Evolutionary conservation across 2,797 vertebrate genomes (phyloP).

Genomic region (Ataeniobius toweri): DNA sequence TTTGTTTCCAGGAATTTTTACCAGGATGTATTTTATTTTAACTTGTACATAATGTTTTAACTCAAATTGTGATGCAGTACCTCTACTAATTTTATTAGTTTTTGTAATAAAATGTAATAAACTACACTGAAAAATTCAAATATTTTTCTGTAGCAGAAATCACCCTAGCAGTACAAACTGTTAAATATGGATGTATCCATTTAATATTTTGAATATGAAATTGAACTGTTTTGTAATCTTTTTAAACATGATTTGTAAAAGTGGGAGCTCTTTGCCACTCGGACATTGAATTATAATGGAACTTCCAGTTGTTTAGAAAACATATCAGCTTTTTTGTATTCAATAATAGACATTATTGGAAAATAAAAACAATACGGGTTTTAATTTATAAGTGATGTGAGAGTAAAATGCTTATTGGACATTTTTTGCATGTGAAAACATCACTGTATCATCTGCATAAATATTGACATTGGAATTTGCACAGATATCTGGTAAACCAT

Average conservation of each 20-base stretch:
- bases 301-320: too few species aligned
- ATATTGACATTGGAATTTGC: background rate
- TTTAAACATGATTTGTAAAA: too few species aligned
- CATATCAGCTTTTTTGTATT: too few species aligned
- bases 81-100: constrained; percentile 69
- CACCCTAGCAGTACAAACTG: background rate
- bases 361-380: too few species aligned
- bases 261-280: too few species aligned
- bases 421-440: background rate
- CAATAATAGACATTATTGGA: too few species aligned
- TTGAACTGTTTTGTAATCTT: background rate
- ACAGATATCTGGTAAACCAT: background rate
- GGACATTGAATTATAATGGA: too few species aligned
- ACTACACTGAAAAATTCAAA: constrained; percentile 41
- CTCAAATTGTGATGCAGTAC: constrained; percentile 69
- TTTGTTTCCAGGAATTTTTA: constrained; percentile 74
- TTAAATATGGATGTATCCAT: background rate
- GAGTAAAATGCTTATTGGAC: too few species aligned
- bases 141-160: background rate
- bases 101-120: constrained; percentile 72
- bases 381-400: too few species aligned
- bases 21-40: constrained; percentile 97
- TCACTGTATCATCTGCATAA: background rate
- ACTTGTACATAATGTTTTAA: constrained; percentile 85
- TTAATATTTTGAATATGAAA: background rate